Conservation (phyloP, 2,888 invertebrate species). For the Drosophila recens region DNA sequence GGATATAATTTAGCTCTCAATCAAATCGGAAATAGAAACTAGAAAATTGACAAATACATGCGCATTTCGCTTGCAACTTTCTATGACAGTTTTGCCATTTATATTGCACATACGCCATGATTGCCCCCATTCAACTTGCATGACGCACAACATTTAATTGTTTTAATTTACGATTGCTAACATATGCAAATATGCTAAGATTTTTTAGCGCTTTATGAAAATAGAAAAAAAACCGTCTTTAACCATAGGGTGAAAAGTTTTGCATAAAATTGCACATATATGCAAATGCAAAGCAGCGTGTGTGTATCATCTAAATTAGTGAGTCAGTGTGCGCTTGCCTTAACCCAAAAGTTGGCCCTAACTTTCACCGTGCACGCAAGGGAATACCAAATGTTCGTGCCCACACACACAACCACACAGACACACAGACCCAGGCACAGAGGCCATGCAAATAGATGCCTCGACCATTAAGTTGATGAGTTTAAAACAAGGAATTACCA, state of each 20-base stretch:
- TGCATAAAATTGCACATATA: constrained; percentile 48
- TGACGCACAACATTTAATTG: constrained; percentile 63
- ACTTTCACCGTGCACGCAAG: constrained; percentile 68
- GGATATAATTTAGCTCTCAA: constrained; percentile 71
- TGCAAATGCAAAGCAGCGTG: constrained; percentile 26
- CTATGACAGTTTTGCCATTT: constrained; percentile 2
- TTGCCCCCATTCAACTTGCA: neutral
- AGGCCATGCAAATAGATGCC: constrained; percentile 13
- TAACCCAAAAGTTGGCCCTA: constrained; percentile 56
- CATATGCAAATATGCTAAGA: constrained; percentile 29
- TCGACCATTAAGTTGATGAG: constrained; percentile 65
- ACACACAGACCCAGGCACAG: neutral
- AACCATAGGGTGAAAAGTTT: constrained; percentile 32
- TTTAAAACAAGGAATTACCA: constrained; percentile 56
- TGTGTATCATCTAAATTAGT: neutral
- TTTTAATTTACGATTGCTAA: constrained; percentile 47
- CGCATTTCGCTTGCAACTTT: constrained; percentile 18
- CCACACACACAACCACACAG: neutral
- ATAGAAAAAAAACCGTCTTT: constrained; percentile 32
- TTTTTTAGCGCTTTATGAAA: neutral
- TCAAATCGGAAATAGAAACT: constrained; percentile 73
- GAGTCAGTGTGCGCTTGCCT: constrained; percentile 26
- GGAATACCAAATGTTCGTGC: constrained; percentile 30
- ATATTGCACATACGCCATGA: constrained; percentile 48
- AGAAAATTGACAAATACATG: constrained; percentile 47